A percentile compares a stretch with the other conserved stretches of the same genome.
These are phyloP conservation scores for Automeris io DNA, from an alignment of 2,888 invertebrate species.

Conservation along the genomic window DNA sequence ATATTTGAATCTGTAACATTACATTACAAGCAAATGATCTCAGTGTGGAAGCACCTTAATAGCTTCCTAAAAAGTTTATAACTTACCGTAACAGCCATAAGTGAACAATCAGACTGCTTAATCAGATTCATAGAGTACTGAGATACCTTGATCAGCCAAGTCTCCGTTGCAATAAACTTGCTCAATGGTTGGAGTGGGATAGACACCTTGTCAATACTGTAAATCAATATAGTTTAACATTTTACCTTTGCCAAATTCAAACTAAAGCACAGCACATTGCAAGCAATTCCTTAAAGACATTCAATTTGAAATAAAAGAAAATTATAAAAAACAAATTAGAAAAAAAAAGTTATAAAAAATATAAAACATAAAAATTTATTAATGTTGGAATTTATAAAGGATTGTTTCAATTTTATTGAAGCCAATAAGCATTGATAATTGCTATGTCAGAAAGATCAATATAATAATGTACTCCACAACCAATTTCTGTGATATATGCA, in stretches of 20 bases:
- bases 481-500: too few relatives aligned
- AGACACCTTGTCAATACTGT: constrained; percentile 83
- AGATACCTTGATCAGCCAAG: constrained; percentile 91
- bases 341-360: background rate
- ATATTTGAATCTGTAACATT: too few relatives aligned
- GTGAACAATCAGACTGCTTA: constrained; percentile 86
- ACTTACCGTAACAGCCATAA: constrained; percentile 82
- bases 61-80: too few relatives aligned
- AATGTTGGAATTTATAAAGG: too few relatives aligned
- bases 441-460: too few relatives aligned
- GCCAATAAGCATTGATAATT: too few relatives aligned
- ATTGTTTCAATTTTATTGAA: too few relatives aligned
- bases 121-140: constrained; percentile 85
- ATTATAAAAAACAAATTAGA: background rate
- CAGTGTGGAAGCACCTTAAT: too few relatives aligned
- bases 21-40: too few relatives aligned
- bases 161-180: constrained; percentile 86
- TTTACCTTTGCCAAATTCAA: background rate
- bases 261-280: background rate
- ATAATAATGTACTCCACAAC: too few relatives aligned
- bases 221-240: background rate
- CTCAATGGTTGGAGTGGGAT: constrained; percentile 82
- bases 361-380: background rate
- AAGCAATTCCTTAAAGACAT: background rate
- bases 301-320: too few relatives aligned